Percentiles rank a stretch among this genome's conserved stretches.
Conservation (phyloP, 2,888 invertebrate species). For the Troides aeacus region DNA sequence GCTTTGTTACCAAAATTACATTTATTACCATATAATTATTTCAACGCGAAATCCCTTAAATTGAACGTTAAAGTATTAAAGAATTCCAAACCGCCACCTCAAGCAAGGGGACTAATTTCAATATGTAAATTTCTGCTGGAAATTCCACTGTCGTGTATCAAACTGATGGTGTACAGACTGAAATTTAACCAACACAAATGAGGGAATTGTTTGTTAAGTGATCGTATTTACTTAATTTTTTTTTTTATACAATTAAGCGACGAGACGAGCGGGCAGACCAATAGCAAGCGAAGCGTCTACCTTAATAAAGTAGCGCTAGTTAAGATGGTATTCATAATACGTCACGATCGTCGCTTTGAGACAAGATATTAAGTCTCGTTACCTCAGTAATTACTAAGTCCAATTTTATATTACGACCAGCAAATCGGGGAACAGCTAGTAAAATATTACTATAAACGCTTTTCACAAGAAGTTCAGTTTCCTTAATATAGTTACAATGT, state of each 20-base stretch:
- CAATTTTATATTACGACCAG: no score
- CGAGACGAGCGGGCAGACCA: no score
- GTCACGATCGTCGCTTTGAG: no score
- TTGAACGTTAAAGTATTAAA: constrained; percentile 16
- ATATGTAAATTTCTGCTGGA: constrained; percentile 53
- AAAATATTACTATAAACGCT: no score
- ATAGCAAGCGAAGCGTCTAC: no score
- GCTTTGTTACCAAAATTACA: not conserved
- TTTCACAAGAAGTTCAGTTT: no score
- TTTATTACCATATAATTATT: constrained; percentile 13
- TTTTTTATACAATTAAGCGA: not conserved
- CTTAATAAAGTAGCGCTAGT: no score
- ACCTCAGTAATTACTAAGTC: no score
- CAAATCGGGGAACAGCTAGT: no score
- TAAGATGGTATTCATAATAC: no score
- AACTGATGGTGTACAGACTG: constrained; percentile 50
- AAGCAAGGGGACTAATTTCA: constrained; percentile 48
- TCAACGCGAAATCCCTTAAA: constrained; percentile 6
- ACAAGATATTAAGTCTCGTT: no score
- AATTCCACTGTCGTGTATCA: constrained; percentile 44
- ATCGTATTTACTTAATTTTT: not conserved
- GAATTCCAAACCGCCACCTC: constrained; percentile 16
- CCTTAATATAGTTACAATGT: no score
- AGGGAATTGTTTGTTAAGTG: not conserved
- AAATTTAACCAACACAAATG: constrained; percentile 25